Conservation (phyloP, 2,797 vertebrate species). For the Phoebastria nigripes region DNA sequence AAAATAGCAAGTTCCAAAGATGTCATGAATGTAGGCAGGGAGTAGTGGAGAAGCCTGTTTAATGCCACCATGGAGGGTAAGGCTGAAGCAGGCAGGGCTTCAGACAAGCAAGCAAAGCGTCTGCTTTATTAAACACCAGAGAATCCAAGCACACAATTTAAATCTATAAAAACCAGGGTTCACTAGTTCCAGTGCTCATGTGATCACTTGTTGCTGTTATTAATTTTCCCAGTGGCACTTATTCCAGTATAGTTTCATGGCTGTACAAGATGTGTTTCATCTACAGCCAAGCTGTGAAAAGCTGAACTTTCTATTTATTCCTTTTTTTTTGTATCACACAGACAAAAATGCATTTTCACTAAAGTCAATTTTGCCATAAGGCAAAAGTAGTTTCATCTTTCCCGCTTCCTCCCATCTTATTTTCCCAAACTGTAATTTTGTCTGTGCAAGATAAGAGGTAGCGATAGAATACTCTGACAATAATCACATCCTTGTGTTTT, state of each 20-base stretch:
- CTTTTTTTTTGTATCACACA: not conserved
- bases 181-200: not conserved
- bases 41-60: not conserved
- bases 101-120: not conserved
- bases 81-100: not conserved
- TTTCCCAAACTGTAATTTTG: slow-evolving; percentile 19
- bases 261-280: slow-evolving; percentile 16
- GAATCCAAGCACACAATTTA: slow-evolving; percentile 17
- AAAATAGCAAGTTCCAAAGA: not conserved
- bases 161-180: not conserved
- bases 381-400: not conserved
- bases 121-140: slow-evolving; percentile 22
- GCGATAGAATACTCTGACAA: not conserved
- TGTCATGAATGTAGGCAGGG: not conserved
- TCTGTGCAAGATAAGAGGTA: not conserved
- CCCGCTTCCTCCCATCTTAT: not conserved
- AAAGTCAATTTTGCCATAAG: not conserved
- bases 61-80: not conserved
- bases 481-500: not conserved
- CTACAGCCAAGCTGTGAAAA: not conserved
- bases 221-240: slow-evolving; percentile 43
- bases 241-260: not conserved
- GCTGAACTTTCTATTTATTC: not conserved
- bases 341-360: slow-evolving; percentile 25
- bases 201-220: slow-evolving; percentile 30